Conservation (phyloP, 2,113 vertebrate genomes). For the Callipepla squamata region DNA sequence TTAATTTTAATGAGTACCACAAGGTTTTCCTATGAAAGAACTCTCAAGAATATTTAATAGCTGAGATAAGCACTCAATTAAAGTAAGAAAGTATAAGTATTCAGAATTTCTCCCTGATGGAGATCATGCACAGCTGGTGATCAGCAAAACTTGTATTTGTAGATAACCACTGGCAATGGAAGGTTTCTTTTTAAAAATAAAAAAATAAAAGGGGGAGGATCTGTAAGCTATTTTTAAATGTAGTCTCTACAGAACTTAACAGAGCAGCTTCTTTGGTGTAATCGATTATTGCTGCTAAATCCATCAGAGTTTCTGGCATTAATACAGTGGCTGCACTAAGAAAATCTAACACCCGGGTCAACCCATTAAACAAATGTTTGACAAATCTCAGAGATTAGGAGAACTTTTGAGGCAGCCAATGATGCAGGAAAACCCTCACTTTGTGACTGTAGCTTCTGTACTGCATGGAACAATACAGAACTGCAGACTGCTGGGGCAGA, state of each 20-base stretch:
- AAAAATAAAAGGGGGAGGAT: not conserved
- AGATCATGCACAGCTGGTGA: not conserved
- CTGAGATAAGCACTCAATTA: slow-evolving; percentile 46
- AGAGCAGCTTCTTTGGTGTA: rapidly evolving
- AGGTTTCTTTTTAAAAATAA: not conserved
- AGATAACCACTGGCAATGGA: not conserved
- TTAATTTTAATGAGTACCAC: slow-evolving; percentile 67
- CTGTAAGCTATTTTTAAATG: not conserved
- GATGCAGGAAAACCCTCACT: not conserved
- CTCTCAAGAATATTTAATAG: slow-evolving; percentile 58
- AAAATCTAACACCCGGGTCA: not conserved
- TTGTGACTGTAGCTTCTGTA: not conserved
- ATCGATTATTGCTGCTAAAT: not conserved
- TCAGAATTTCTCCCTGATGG: not conserved
- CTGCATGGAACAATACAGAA: rapidly evolving
- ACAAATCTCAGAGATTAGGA: not conserved
- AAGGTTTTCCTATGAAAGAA: slow-evolving; percentile 38
- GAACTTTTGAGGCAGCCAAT: not conserved
- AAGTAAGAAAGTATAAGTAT: slow-evolving; percentile 15
- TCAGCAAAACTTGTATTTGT: not conserved
- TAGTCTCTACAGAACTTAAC: not conserved
- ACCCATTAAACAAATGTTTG: not conserved
- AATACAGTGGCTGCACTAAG: not conserved
- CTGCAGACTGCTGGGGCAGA: not conserved
- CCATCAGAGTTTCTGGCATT: not conserved